Evolutionary conservation across 2,888 invertebrate genomes (phyloP), one percentile per base, ranked within the genome.

Genomic region (Vannuccia rotundouncinata): DNA sequence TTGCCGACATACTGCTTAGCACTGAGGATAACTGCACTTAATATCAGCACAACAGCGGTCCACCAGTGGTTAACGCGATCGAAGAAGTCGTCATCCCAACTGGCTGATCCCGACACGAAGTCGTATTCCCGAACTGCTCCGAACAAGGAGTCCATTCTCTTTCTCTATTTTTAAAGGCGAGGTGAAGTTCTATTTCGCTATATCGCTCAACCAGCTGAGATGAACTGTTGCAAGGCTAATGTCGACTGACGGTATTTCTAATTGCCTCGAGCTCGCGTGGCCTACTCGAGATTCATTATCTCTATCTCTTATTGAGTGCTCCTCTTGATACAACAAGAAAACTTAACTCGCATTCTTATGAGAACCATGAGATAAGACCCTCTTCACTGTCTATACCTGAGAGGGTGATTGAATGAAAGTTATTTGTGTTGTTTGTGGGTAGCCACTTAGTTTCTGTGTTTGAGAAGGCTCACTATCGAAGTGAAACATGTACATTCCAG

Each of bases 1-100:
- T 86, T 86, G 27, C 87, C 87, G 60, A 88, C 87, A 83, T 87
- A 87, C 83, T 88, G 88, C 22, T 86, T 84, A 30, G 87, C 87
- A 80, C 85, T 86, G 78, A 88, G 85, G 75, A 88, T 85, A 31
- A 87, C 86, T 0, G 87, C 87, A 83, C 87, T 87, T 74, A 87
- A 85, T 80, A 88, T 85, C 79, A 88, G 85, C 74, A 88, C 84
- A 28, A 86, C 85, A 30, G 85, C 86, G 0, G 87, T 87, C 83
- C 87, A 88, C 81, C 87, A 85, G 82, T 87, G 87, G 82, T 87
- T 87, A 59, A 88, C 82, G 28, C 87, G 83, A 84, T 88, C 88
- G 29, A 86, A 84, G 17, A 87, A 83, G 83, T 88, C 88, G 82
- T 88, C 88, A 82, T 80, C 80, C 28, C 74, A 73, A 31, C 79